phyloP scores from a whole-genome alignment of 2,888 invertebrate species.

The Lampropteryx suffumata region DNA sequence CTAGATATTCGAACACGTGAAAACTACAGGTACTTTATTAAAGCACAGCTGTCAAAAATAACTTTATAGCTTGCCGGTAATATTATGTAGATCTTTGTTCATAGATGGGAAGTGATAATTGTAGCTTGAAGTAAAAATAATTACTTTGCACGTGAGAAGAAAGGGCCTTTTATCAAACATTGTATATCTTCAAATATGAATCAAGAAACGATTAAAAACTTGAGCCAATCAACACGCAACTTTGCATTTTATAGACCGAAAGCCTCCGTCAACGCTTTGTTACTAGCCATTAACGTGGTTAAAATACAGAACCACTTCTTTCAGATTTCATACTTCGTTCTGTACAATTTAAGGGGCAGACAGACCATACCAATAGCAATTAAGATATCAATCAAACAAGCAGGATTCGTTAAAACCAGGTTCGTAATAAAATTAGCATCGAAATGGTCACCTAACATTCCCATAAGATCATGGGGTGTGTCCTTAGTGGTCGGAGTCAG shows the following conservation, averaged over 20 bases:
- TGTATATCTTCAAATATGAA: too few species aligned
- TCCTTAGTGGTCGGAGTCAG: slow-evolving; percentile 11
- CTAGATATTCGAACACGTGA: too few species aligned
- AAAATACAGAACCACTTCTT: too few species aligned
- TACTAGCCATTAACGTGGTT: too few species aligned
- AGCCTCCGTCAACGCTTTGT: too few species aligned
- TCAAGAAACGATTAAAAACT: too few species aligned
- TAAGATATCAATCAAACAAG: slow-evolving; percentile 73
- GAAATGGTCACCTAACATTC: slow-evolving; percentile 57
- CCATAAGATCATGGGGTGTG: slow-evolving; percentile 39
- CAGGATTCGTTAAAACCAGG: slow-evolving; percentile 26
- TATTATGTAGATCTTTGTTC: slow-evolving; percentile 3
- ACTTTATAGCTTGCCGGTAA: not conserved
- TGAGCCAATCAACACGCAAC: too few species aligned
- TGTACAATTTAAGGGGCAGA: slow-evolving; percentile 25
- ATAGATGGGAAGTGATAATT: slow-evolving; percentile 16
- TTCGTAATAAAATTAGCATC: slow-evolving; percentile 69
- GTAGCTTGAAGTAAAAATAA: slow-evolving; percentile 17
- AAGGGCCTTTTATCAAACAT: not conserved
- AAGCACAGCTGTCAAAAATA: not conserved
- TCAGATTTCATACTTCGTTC: too few species aligned
- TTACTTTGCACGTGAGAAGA: slow-evolving; percentile 11
- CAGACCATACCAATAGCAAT: slow-evolving; percentile 52
- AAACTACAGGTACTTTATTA: too few species aligned
- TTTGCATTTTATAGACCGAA: too few species aligned